A percentile compares a stretch with the other conserved stretches of the same genome.
These are phyloP conservation scores for Chamaedrilus cognettii DNA, from an alignment of 2,888 invertebrate genomes.

Conservation along the genomic window DNA sequence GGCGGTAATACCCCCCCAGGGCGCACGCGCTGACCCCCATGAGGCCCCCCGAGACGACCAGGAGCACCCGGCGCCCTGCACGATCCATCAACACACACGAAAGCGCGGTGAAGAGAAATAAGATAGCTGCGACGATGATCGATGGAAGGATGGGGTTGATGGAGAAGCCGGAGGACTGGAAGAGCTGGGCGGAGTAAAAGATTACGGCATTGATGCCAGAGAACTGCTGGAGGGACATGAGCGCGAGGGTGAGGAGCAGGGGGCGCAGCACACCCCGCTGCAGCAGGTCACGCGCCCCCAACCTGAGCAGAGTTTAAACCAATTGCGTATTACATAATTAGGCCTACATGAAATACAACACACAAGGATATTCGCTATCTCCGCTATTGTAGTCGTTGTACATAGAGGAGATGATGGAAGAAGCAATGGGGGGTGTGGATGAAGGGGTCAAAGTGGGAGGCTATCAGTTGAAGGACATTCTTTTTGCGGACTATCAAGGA, in stretches of 20 bases:
- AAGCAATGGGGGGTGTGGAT: too few relatives aligned
- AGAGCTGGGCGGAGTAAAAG: constrained; percentile 84
- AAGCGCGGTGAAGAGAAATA: constrained; percentile 84
- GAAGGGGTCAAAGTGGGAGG: too few relatives aligned
- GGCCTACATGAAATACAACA: too few relatives aligned
- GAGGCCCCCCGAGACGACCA: constrained; percentile 76
- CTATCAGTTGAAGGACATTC: too few relatives aligned
- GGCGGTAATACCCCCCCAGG: constrained; percentile 53
- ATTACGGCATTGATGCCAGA: constrained; percentile 95
- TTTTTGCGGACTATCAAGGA: too few relatives aligned
- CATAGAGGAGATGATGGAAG: too few relatives aligned
- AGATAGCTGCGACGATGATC: constrained; percentile 85
- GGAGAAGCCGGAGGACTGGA: constrained; percentile 78
- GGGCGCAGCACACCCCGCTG: constrained; percentile 66
- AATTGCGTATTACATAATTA: too few relatives aligned
- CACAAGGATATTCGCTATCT: too few relatives aligned
- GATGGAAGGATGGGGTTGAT: constrained; percentile 76
- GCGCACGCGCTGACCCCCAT: constrained; percentile 51
- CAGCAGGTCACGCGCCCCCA: constrained; percentile 11
- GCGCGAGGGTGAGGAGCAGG: constrained; percentile 76
- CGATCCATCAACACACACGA: constrained; percentile 87
- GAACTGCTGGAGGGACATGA: constrained; percentile 95
- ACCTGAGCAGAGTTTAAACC: too few relatives aligned
- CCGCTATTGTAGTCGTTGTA: too few relatives aligned
- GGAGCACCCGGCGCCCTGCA: constrained; percentile 84